Percentiles rank a stretch among this genome's conserved stretches.
These are phyloP conservation scores for Hydrotaea cyrtoneurina DNA, from an alignment of 2,888 invertebrate species.

Conservation along the genomic window DNA sequence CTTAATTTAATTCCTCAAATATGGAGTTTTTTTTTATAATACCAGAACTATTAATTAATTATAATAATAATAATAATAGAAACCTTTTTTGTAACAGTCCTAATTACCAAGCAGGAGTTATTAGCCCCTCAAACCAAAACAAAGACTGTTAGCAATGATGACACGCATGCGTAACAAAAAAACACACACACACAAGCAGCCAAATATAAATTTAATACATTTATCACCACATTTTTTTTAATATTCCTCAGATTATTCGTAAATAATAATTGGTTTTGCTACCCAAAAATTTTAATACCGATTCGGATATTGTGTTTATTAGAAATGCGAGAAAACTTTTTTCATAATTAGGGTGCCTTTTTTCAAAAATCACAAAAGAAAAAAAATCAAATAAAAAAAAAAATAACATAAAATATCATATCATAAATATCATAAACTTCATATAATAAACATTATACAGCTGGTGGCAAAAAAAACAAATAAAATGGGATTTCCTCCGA, in stretches of 20 bases:
- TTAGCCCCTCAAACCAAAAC: conserved; percentile 24
- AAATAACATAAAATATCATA: not conserved
- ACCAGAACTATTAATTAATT: not conserved
- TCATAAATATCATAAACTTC: too few species aligned
- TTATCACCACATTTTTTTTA: not conserved
- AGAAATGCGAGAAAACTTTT: too few species aligned
- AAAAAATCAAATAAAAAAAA: too few species aligned
- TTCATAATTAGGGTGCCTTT: not conserved
- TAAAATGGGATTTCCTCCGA: too few species aligned
- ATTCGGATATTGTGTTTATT: too few species aligned
- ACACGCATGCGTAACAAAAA: not conserved
- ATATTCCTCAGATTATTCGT: not conserved
- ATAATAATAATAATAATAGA: conserved; percentile 6
- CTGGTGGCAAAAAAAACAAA: too few species aligned
- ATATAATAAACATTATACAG: too few species aligned
- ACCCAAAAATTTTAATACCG: not conserved
- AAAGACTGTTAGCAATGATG: conserved; percentile 40
- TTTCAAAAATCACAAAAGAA: conserved; percentile 18
- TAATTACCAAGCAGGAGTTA: conserved; percentile 9
- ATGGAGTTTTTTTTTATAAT: not conserved
- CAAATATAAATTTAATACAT: not conserved
- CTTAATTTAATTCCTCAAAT: conserved; percentile 18
- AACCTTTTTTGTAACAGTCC: conserved; percentile 20
- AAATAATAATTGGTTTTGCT: not conserved
- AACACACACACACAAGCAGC: not conserved